Base-by-base conservation (phyloP, 2,113 vertebrate species). In the Microcebus murinus region DNA sequence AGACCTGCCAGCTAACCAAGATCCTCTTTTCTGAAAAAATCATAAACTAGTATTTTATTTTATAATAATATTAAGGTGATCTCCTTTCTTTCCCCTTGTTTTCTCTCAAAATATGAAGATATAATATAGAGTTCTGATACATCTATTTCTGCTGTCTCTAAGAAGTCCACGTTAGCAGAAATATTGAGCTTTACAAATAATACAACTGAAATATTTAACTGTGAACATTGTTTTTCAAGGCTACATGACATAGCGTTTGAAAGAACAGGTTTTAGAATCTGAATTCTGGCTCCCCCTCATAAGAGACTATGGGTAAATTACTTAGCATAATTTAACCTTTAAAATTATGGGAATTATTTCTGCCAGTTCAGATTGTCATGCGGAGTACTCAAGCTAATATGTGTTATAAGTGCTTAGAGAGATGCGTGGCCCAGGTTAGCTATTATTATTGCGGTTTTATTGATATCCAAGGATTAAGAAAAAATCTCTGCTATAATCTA, bases 41-140 rank as follows among this genome's bases (percentile, higher is more conserved):
- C 29, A 91, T 61, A 13, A 91, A 45, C 23, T 55, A 34, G 8
- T 36, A 63, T 57, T 95, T 96, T 90, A 92, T 70, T 97, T 91
- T 65, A 39, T 88, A 85, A 42, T 67, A 67, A 63, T 52, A 76
- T 90, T 65, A 68, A 39, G 6, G 21, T 63, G 39, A 74, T 45
- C 12, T 80, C 7, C 21, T 5, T 79, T 52, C 59, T 87, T 85
- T 12, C 50, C 82, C 55, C 57, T 79, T 83, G 29, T 61, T 86
- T 52, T 36, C 34, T 87, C 70, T 90, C 48, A 67, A 93, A 82
- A 91, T 67, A 86, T 23, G 70, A 90, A 57, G 74, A 71, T 74
- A 88, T 45, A 81, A 96, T 81, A 73, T 57, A 57, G n/a, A 92
- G 29, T 63, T 74, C 71, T 90, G 6, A 15, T 25, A 71, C 3